Conservation (phyloP, 2,113 vertebrate species). For the Ophthalmolycus amberensis region DNA sequence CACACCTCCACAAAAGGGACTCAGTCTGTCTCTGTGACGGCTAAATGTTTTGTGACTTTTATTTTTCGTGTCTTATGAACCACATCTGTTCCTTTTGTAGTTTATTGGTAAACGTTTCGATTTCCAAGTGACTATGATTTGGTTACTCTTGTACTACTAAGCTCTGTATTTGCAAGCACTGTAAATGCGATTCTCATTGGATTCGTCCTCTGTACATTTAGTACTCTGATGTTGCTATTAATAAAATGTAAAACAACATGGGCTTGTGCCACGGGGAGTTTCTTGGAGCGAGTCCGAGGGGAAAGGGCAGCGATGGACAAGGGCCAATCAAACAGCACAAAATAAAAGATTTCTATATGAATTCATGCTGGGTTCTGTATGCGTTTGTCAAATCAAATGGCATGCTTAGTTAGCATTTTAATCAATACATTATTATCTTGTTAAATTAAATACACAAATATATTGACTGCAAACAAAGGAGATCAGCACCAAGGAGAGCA, state of each 20-base stretch:
- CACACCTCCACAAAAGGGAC: constrained; percentile 69
- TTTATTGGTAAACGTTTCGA: constrained; percentile 82
- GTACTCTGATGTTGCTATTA: constrained; percentile 95
- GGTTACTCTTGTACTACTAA: constrained; percentile 91
- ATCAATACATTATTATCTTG: constrained; percentile 33
- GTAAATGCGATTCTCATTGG: constrained; percentile 90
- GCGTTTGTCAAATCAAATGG: constrained; percentile 39
- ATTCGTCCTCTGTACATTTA: constrained; percentile 91
- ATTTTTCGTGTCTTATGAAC: constrained; percentile 80
- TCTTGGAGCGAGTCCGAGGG: constrained; percentile 59
- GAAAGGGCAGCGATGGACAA: constrained; percentile 9
- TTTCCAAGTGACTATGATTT: constrained; percentile 87
- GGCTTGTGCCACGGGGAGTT: constrained; percentile 58
- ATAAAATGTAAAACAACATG: constrained; percentile 86
- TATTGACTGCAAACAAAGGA: constrained; percentile 17
- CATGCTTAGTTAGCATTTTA: constrained; percentile 27
- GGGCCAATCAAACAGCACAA: constrained; percentile 49
- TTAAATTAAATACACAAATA: constrained; percentile 17
- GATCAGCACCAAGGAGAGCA: neutral
- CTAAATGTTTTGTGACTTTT: constrained; percentile 82
- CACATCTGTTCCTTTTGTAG: constrained; percentile 84
- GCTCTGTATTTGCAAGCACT: constrained; percentile 92
- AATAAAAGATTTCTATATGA: constrained; percentile 57
- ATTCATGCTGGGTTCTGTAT: constrained; percentile 22
- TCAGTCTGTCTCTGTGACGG: constrained; percentile 77